These are phyloP conservation scores for Coenonympha glycerion DNA, from an alignment of 2,888 invertebrate species.

Conservation along the genomic window DNA sequence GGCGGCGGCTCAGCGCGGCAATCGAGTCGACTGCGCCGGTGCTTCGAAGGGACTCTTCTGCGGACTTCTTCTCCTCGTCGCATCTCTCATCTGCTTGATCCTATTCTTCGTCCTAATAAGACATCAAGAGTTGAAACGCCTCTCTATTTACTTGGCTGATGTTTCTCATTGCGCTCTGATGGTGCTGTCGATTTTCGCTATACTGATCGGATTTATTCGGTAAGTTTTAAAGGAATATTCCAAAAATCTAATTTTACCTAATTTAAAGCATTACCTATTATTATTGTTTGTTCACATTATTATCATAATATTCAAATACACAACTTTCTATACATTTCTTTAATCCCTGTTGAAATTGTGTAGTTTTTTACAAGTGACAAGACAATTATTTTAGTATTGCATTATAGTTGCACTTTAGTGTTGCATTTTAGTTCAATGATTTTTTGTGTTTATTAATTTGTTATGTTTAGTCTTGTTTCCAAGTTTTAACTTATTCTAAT, in stretches of 20 bases:
- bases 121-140: slow-evolving; percentile 85
- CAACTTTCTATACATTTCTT: not conserved
- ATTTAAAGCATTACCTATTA: too few species aligned
- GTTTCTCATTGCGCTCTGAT: slow-evolving; percentile 92
- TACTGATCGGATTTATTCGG: slow-evolving; percentile 93
- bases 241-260: not conserved
- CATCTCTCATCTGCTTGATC: slow-evolving; percentile 93
- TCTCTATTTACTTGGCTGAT: slow-evolving; percentile 93
- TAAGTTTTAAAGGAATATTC: slow-evolving; percentile 47
- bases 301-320: too few species aligned
- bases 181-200: slow-evolving; percentile 91
- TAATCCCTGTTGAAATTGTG: not conserved
- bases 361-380: not conserved
- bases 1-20: slow-evolving; percentile 87
- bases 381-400: slow-evolving; percentile 8
- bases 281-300: too few species aligned
- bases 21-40: slow-evolving; percentile 94
- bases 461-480: slow-evolving; percentile 15
- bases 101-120: slow-evolving; percentile 96
- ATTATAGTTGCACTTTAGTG: too few species aligned
- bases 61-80: slow-evolving; percentile 90
- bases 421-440: not conserved
- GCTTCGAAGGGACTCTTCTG: slow-evolving; percentile 96
- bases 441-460: slow-evolving; percentile 11
- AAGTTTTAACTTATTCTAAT: too few species aligned